Conservation (phyloP, 2,797 vertebrate genomes). For the Diceros bicornis region DNA sequence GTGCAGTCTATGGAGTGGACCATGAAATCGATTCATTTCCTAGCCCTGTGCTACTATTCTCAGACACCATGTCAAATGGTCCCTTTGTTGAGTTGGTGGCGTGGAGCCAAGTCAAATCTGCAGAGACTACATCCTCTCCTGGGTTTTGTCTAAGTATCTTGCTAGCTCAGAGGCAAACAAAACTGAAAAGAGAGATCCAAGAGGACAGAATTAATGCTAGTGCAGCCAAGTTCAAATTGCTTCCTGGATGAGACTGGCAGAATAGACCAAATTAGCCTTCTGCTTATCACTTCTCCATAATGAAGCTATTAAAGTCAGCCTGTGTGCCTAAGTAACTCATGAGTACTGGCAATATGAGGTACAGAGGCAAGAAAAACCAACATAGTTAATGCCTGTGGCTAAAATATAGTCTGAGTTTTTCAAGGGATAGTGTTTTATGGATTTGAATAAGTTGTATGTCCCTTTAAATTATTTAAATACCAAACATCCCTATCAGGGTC, state of each 20-base stretch:
- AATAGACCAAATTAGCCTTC: background rate
- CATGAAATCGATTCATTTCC: background rate
- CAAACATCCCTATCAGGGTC: conserved; percentile 51
- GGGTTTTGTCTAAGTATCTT: background rate
- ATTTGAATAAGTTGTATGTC: conserved; percentile 54
- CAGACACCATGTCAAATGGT: background rate
- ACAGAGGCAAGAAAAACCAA: background rate
- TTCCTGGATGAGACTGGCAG: background rate
- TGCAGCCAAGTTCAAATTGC: background rate
- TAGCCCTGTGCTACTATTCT: background rate
- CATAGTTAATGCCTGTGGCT: background rate
- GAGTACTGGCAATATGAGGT: background rate
- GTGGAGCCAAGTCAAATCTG: background rate
- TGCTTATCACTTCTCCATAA: background rate
- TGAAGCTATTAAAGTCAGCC: conserved; percentile 25
- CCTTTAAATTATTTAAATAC: conserved; percentile 80
- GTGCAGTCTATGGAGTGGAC: background rate
- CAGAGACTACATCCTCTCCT: background rate
- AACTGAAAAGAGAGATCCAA: background rate
- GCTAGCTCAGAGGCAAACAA: conserved; percentile 17
- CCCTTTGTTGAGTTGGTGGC: background rate
- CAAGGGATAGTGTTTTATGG: conserved; percentile 3
- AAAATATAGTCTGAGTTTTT: conserved; percentile 68
- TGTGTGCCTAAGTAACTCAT: background rate
- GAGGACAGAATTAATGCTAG: background rate